Base-by-base conservation (phyloP, 2,797 vertebrate species). In the Thaleichthys pacificus region DNA sequence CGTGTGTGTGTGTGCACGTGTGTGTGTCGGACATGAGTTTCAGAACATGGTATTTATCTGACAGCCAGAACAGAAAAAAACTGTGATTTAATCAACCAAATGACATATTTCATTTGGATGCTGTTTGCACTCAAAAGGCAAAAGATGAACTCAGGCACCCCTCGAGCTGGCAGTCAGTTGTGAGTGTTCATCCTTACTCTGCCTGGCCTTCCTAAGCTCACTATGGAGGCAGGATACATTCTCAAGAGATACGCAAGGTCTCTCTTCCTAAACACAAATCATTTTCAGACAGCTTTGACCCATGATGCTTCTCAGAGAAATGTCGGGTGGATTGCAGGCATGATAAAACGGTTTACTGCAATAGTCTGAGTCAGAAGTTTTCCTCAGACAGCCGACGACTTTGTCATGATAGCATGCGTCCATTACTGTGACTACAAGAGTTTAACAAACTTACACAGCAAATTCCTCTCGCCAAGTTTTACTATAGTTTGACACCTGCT, bases 111-210 rank as follows among this genome's bases (percentile, higher is more conserved):
- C 9, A 88, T 90, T 85, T 89, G 83, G 88, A 69, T 38, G 51
- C 24, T 61, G 69, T 78, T 32, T 70, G 85, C 86, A 75, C 82
- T 86, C 85, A 78, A 86, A 80, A 83, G 80, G 86, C 84, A 80
- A 64, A 67, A 78, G 75, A 79, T 77, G 84, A 91, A 91, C 88
- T 76, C 82, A 22, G 68, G 89, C 88, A 90, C 87, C 86, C 82
- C 71, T 28, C 66, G 76, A 54, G 17, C 86, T 84, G 85, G 84
- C 83, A 86, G 80, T 71, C 72, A 80, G n/a, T 35, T 81, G 80
- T 71, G 72, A 80, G 32, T 35, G 62, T 30, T 19, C 1, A n/a
- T 73, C 30, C 17, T 64, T 62, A 76, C 58, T 70, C 21, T 17
- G 49, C 9, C 15, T 76, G 51, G 75, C 72, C 78, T 82, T 73